Base-by-base conservation (phyloP, 2,888 invertebrate genomes). In the Spilarctia lutea region DNA sequence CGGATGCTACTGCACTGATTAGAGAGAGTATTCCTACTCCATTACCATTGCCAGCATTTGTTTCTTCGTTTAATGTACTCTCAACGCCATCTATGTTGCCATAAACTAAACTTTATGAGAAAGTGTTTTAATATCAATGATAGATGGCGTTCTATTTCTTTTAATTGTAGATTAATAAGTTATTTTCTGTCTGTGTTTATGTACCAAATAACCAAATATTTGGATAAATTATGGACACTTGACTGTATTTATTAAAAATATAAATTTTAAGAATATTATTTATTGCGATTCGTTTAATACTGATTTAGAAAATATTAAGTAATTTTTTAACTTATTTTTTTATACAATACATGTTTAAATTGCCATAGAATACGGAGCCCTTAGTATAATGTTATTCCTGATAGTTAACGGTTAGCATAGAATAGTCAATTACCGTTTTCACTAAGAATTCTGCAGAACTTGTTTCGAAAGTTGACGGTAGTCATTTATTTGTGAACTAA, bases 1-100 rank as follows among this genome's bases (percentile, higher is more conserved):
- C 86, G 98, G 98, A 68, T 98, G 98, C 90, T 98, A 97, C 90
- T 98, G 98, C 90, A 96, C 96, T 83, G 97, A 97, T 83, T 97
- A 95, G 92, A 39, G 30, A 13, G 7, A 24, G 24, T 24, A 13
- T 13, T 16, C 20, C 48, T 67, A 65, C 27, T 65, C 30, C 66
- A 68, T n/a, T 67, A 67, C 56, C 16, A 68, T 48, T 39, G 60
- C 73, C 76, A 85, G 81, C 83, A 84, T 86, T 84, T 85, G 81
- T 76, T 78, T 74, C 74, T 72, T 79, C 74, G 68, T 68, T 63
- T 73, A 68, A 35, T 20, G 65, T 63, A 30, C 16, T 63, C 16
- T 30, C 65, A 72, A 48, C 78, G 83, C 75, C 75, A 83, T 77
- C 83, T 82, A 72, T 75, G 18, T 73, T 27, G n/a, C 7, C 27